A percentile compares a stretch with the other conserved stretches of the same genome.
Evolutionary conservation across 2,113 vertebrate species (phyloP).

Genomic region (Pelecanoides urinatrix): DNA sequence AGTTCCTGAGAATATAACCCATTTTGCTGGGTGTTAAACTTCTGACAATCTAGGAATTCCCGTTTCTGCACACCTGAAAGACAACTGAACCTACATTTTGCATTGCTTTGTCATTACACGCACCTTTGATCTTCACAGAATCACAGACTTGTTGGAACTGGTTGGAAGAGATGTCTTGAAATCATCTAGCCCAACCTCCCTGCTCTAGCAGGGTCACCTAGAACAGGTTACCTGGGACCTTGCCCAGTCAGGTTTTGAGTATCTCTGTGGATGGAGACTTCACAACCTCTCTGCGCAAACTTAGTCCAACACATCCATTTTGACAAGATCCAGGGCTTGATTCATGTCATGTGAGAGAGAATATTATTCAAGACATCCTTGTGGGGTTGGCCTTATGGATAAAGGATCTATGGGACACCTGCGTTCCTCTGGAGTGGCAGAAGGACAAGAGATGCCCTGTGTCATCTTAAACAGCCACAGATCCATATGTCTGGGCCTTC

Average conservation of each 20-base stretch:
- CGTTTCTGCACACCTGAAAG: not conserved
- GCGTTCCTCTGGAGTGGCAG: not conserved
- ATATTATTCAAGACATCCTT: not conserved
- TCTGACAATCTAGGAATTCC: not conserved
- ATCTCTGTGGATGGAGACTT: not conserved
- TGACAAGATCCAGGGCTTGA: not conserved
- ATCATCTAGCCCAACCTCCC: not conserved
- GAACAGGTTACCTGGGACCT: not conserved
- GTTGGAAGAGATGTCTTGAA: not conserved
- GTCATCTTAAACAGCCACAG: not conserved
- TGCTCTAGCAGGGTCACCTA: not conserved
- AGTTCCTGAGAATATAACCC: not conserved
- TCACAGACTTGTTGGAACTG: not conserved
- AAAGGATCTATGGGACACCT: not conserved
- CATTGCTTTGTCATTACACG: not conserved
- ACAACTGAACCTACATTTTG: not conserved
- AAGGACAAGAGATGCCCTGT: not conserved
- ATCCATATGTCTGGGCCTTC: too few relatives aligned
- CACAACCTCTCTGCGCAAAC: not conserved
- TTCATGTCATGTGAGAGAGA: not conserved
- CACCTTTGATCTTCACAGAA: not conserved
- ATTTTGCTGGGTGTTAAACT: not conserved
- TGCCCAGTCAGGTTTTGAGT: not conserved
- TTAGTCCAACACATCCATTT: not conserved
- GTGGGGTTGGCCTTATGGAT: fast-evolving